A percentile compares a stretch with the other conserved stretches of the same genome.
These are phyloP conservation scores for Holothuria leucospilota DNA, from an alignment of 53 echinoderm and acorn worm genomes.

Conservation along the genomic window DNA sequence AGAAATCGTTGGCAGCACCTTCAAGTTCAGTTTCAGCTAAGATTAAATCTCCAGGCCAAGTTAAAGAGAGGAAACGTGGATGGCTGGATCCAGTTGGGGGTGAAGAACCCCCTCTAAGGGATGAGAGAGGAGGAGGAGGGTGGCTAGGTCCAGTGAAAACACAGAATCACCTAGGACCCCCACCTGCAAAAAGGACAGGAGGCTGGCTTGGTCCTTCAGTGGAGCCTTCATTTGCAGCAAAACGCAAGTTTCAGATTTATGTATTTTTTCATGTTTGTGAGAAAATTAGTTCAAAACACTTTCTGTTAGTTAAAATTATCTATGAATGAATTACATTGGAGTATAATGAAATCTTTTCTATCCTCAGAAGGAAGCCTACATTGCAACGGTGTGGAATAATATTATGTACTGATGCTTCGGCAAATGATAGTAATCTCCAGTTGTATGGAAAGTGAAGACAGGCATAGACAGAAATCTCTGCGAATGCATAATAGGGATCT, in stretches of 20 bases:
- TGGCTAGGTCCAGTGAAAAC: neutral
- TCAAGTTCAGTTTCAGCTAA: neutral
- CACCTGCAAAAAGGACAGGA: neutral
- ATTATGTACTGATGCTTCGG: too few species aligned
- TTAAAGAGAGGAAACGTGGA: conserved; percentile 5
- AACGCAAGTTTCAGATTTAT: conserved; percentile 18
- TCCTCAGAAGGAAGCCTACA: too few species aligned
- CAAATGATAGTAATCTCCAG: too few species aligned
- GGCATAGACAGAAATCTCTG: too few species aligned
- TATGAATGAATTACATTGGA: too few species aligned
- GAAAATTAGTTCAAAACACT: too few species aligned
- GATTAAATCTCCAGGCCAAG: neutral
- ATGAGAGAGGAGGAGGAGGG: neutral
- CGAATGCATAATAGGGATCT: too few species aligned
- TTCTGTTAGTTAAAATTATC: too few species aligned
- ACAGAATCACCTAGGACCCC: neutral
- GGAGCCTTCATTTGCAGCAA: neutral
- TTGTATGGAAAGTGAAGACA: too few species aligned
- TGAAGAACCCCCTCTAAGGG: neutral
- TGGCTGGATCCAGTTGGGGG: neutral
- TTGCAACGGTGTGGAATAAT: too few species aligned
- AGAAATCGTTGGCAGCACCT: neutral
- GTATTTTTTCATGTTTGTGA: neutral
- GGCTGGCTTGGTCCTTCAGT: neutral
- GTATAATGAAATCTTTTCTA: too few species aligned